phyloP scores from a whole-genome alignment of 2,797 vertebrate genomes.

The Menidia menidia region DNA sequence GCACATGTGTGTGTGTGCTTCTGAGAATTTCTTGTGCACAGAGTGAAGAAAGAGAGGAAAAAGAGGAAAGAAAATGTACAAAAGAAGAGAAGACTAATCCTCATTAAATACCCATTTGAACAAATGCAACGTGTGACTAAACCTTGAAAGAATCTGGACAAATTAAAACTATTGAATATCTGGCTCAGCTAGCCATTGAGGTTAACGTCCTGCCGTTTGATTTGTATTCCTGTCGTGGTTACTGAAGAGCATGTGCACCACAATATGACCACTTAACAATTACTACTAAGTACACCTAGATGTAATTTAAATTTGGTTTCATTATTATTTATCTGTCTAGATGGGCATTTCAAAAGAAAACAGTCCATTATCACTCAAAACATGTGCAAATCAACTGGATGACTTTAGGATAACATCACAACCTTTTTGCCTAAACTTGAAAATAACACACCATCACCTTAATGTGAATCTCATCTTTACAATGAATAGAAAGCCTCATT shows the following conservation, averaged over 20 bases:
- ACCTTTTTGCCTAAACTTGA: too few relatives aligned
- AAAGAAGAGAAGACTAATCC: slow-evolving; percentile 1
- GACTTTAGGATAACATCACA: too few relatives aligned
- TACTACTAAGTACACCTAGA: not conserved
- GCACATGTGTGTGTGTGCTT: not conserved
- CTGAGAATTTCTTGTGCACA: not conserved
- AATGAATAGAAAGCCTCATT: too few relatives aligned
- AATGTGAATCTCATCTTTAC: too few relatives aligned
- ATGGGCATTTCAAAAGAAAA: too few relatives aligned
- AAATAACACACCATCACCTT: too few relatives aligned
- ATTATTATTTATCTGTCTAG: not conserved
- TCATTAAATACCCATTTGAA: slow-evolving; percentile 9
- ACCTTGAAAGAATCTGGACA: not conserved
- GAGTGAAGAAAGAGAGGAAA: slow-evolving; percentile 3
- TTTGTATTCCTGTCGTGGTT: slow-evolving; percentile 13
- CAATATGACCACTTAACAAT: slow-evolving; percentile 10
- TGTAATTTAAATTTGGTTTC: not conserved
- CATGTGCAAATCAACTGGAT: too few relatives aligned
- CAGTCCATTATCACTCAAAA: not conserved
- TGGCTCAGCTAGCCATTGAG: not conserved
- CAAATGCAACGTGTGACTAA: slow-evolving; percentile 7
- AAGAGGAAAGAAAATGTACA: slow-evolving; percentile 3
- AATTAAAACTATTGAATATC: not conserved
- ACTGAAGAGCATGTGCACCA: slow-evolving; percentile 1
- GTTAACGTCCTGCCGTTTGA: slow-evolving; percentile 9